phyloP scores from a whole-genome alignment of 2,888 invertebrate species.

The Polylopha cassiicola region DNA sequence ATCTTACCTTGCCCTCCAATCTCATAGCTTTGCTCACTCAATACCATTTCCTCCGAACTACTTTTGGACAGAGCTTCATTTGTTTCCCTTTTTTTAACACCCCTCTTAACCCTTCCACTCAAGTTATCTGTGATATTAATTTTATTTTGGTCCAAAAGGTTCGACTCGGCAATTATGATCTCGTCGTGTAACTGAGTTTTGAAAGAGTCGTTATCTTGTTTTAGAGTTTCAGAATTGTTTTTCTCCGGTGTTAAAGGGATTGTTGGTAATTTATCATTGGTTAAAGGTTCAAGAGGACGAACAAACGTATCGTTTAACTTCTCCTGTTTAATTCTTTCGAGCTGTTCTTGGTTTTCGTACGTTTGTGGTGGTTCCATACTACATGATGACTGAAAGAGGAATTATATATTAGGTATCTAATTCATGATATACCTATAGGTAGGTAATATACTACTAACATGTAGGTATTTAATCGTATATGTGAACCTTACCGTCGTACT shows the following conservation, averaged over 20 bases:
- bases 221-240: conserved; percentile 44
- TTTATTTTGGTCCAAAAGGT: conserved; percentile 48
- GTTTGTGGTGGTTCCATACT: conserved; percentile 61
- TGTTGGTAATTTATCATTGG: conserved; percentile 47
- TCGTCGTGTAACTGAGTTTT: conserved; percentile 49
- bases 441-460: conserved; percentile 1
- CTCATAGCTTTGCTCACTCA: conserved; percentile 47
- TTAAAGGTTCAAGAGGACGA: conserved; percentile 40
- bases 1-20: conserved; percentile 38
- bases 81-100: conserved; percentile 41
- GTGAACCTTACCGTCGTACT: conserved; percentile 48
- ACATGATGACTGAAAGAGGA: conserved; percentile 50
- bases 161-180: conserved; percentile 51
- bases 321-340: conserved; percentile 52
- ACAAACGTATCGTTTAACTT: conserved; percentile 57
- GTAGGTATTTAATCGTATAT: background rate
- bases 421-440: background rate
- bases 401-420: background rate
- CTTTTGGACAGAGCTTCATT: conserved; percentile 42
- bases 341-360: conserved; percentile 60
- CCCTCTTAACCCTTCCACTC: conserved; percentile 34
- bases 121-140: conserved; percentile 44
- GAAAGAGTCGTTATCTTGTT: conserved; percentile 48
- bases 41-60: conserved; percentile 56
- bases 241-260: conserved; percentile 53